Evolutionary conservation across 2,113 vertebrate species (phyloP).

Genomic region (Rhinopomastus cyanomelas): DNA sequence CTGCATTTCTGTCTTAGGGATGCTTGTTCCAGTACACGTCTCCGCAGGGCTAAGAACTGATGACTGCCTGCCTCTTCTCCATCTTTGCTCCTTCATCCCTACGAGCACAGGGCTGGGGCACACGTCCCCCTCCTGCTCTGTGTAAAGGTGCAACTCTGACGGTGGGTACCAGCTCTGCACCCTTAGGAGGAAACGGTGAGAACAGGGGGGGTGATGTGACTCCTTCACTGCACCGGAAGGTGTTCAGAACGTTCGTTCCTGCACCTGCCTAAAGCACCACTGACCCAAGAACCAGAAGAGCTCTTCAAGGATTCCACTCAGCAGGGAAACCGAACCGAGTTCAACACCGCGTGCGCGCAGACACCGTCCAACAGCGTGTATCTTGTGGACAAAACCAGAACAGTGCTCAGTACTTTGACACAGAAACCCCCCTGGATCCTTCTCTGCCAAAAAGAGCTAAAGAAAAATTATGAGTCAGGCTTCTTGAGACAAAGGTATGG

Average conservation of each 20-base stretch:
- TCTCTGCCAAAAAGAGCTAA: neutral
- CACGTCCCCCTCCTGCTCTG: neutral
- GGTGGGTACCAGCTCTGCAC: neutral
- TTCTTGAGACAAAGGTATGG: conserved; percentile 5
- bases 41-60: neutral
- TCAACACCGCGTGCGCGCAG: neutral
- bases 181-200: neutral
- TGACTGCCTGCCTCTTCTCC: neutral
- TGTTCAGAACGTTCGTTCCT: neutral
- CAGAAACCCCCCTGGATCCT: neutral
- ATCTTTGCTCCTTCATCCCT: neutral
- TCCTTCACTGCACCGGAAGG: neutral
- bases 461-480: neutral
- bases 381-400: neutral
- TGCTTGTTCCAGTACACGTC: neutral
- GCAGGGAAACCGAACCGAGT: neutral
- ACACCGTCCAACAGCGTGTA: neutral
- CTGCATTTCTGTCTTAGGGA: neutral
- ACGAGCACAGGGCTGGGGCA: neutral
- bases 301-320: neutral
- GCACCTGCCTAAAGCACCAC: neutral
- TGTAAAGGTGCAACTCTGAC: neutral
- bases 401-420: neutral
- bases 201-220: neutral
- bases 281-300: neutral